Evolutionary conservation across 2,797 vertebrate genomes (phyloP), one percentile per base, ranked within the genome.

Genomic region (Sebastes dallii): DNA sequence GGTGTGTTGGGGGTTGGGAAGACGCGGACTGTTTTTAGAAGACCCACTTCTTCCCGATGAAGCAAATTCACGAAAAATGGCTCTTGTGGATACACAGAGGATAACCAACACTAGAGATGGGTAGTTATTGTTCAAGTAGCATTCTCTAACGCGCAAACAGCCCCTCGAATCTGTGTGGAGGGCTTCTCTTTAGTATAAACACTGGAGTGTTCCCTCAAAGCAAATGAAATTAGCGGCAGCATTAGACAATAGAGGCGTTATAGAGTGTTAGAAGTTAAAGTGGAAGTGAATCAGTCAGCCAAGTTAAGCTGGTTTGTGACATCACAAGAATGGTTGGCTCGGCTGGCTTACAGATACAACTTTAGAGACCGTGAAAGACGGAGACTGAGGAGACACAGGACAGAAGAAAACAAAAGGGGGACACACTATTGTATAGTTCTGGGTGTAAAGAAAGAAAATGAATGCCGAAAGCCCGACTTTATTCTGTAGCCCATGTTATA

Each of bases 41-140:
- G 92, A 84, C 89, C 92, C 93, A 92, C 92, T 94, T 93, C 91
- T 91, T 93, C 77, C 84, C 86, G 90, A 92, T 92, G 91, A 90
- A 91, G 91, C 86, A 70, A 87, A 91, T 73, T 29, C 4, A 69
- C 62, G 77, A 30, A 86, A 91, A 91, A 89, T 69, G 80, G 85
- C 89, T 86, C 90, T 93, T 65, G 71, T 88, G 79, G 32, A 82
- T 5, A 24, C 77, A 81, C 77, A 81, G 91, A 88, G 86, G 88
- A 94, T 91, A 89, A 87, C 91, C 34, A 88, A 86, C 89, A 84
- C 85, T 86, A 87, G 82, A 91, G 85, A 86, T 69, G 66, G 84
- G 76, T 87, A 59, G 91, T 91, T 90, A 91, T 87, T 72, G 85
- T 80, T 92, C 78, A 24, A 93, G 92, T 86, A 88, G 87, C 61